These are phyloP conservation scores for Sphenopsis melanotis DNA, from an alignment of 2,797 vertebrate species.

Conservation along the genomic window DNA sequence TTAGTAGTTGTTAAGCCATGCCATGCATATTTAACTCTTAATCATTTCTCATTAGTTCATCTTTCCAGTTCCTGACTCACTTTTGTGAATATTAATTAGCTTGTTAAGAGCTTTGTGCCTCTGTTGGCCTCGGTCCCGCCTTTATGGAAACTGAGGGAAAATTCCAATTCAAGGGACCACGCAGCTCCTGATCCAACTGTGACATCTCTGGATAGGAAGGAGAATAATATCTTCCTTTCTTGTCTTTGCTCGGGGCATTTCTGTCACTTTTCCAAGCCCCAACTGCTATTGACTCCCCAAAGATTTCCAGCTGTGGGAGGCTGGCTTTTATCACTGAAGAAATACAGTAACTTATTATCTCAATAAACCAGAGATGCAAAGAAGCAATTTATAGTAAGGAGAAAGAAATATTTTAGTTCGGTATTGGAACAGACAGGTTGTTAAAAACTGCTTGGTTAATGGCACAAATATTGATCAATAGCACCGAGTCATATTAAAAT, in stretches of 20 bases:
- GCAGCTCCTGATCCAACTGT: not conserved
- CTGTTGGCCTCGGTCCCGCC: not conserved
- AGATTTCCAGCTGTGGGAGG: not conserved
- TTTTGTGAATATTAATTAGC: slow-evolving; percentile 54
- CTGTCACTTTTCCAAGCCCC: not conserved
- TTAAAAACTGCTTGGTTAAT: not conserved
- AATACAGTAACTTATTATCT: not conserved
- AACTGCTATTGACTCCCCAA: not conserved
- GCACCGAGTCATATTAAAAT: not conserved
- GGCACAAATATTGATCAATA: slow-evolving; percentile 16
- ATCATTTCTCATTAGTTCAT: slow-evolving; percentile 61
- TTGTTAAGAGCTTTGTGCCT: slow-evolving; percentile 1
- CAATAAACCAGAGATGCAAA: not conserved
- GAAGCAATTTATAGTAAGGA: not conserved
- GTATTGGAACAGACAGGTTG: not conserved
- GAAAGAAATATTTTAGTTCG: not conserved
- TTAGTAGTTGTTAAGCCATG: slow-evolving; percentile 40
- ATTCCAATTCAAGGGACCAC: not conserved
- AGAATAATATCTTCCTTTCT: not conserved
- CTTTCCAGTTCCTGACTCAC: slow-evolving; percentile 27
- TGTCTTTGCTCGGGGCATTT: not conserved
- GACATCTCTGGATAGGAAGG: not conserved
- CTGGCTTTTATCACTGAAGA: not conserved
- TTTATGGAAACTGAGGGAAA: not conserved
- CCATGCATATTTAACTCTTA: slow-evolving; percentile 61